A percentile compares a stretch with the other conserved stretches of the same genome.
These are phyloP conservation scores for Brachyalestes nurse DNA, from an alignment of 2,797 vertebrate species.

Conservation along the genomic window DNA sequence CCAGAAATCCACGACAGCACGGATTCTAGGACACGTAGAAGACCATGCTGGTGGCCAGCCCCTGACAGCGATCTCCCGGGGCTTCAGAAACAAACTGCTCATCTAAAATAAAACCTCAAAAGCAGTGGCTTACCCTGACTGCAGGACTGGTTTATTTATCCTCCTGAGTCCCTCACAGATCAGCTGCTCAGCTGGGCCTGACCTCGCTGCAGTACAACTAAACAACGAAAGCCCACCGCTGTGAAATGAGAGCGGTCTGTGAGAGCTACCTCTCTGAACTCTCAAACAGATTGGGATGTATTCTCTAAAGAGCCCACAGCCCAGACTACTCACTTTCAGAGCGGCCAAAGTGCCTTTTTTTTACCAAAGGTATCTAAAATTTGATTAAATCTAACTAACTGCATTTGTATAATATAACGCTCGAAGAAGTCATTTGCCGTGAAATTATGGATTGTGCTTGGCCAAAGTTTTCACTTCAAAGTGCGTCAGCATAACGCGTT, in stretches of 20 bases:
- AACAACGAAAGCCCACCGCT: conserved; percentile 48
- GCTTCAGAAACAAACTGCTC: conserved; percentile 71
- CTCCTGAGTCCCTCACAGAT: conserved; percentile 50
- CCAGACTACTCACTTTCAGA: background rate
- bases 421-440: background rate
- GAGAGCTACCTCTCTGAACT: conserved; percentile 6
- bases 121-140: conserved; percentile 55
- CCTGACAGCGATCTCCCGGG: conserved; percentile 61
- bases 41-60: conserved; percentile 48
- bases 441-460: background rate
- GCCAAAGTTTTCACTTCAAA: too few species aligned
- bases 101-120: conserved; percentile 61
- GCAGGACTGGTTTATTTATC: conserved; percentile 58
- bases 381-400: background rate
- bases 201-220: conserved; percentile 40
- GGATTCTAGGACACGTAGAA: conserved; percentile 12
- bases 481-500: background rate
- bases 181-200: conserved; percentile 36
- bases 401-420: background rate
- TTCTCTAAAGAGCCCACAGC: background rate
- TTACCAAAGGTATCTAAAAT: background rate
- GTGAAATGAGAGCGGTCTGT: conserved; percentile 24
- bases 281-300: too few species aligned
- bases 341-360: too few species aligned
- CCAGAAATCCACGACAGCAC: background rate